Evolutionary conservation across 2,888 invertebrate species (phyloP).

Genomic region (Parnassius orleans): DNA sequence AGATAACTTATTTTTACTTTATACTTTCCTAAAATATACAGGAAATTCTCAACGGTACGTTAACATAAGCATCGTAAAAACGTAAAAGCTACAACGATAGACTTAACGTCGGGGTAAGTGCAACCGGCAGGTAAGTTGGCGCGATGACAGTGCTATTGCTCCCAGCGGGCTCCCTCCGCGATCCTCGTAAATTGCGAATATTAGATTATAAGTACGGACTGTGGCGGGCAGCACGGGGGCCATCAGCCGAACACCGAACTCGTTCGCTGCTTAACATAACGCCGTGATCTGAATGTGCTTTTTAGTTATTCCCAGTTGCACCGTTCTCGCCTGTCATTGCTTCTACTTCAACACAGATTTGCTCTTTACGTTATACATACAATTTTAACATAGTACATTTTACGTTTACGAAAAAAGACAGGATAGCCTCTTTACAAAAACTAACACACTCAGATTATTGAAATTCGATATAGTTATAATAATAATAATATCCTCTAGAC

Average conservation of each 20-base stretch:
- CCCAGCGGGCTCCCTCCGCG: constrained; percentile 68
- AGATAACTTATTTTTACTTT: constrained; percentile 1
- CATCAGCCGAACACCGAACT: constrained; percentile 73
- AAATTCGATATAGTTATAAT: too few species aligned
- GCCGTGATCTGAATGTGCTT: constrained; percentile 73
- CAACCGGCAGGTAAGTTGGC: constrained; percentile 65
- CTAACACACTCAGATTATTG: too few species aligned
- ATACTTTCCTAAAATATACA: constrained; percentile 29
- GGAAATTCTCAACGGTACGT: constrained; percentile 41
- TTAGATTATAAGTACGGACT: constrained; percentile 79
- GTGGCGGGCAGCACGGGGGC: constrained; percentile 63
- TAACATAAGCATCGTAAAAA: constrained; percentile 48
- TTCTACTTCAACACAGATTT: constrained; percentile 32
- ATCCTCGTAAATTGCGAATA: constrained; percentile 80
- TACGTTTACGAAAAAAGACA: too few species aligned
- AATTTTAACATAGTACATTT: neutral
- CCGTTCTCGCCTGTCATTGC: constrained; percentile 45
- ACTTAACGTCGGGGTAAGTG: constrained; percentile 65
- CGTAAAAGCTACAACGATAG: constrained; percentile 55
- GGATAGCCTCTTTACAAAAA: too few species aligned
- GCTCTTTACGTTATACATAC: constrained; percentile 1
- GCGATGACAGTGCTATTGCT: constrained; percentile 74
- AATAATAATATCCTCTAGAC: too few species aligned
- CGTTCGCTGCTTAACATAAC: constrained; percentile 62
- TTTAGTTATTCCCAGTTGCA: constrained; percentile 53